phyloP scores from a whole-genome alignment of 2,888 invertebrate species.

The Antitype chi region DNA sequence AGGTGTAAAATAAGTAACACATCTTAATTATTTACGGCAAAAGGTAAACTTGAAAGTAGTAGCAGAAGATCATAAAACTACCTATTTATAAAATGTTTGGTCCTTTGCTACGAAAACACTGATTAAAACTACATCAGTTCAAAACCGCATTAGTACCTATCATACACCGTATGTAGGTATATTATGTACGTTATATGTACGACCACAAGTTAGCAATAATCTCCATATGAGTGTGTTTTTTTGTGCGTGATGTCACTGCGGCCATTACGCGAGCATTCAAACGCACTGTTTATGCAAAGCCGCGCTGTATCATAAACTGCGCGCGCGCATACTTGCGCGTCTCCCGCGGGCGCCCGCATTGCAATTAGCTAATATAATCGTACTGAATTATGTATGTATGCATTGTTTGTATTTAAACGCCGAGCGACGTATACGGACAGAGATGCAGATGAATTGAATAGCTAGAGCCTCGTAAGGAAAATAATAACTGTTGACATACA shows the following conservation, averaged over 20 bases:
- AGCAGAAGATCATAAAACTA: too few species aligned
- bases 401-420: conserved; percentile 56
- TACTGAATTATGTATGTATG: conserved; percentile 48
- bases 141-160: too few species aligned
- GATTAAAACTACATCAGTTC: not conserved
- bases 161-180: not conserved
- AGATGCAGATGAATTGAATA: conserved; percentile 34
- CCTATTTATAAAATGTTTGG: not conserved
- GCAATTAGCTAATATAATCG: conserved; percentile 52
- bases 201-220: conserved; percentile 48
- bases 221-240: conserved; percentile 45
- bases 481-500: not conserved
- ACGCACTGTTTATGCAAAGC: conserved; percentile 64
- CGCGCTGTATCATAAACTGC: conserved; percentile 34
- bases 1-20: not conserved
- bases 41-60: too few species aligned
- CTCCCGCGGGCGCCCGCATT: conserved; percentile 48
- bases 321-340: conserved; percentile 46
- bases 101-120: not conserved
- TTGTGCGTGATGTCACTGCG: conserved; percentile 47
- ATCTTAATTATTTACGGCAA: not conserved
- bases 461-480: not conserved
- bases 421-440: conserved; percentile 13
- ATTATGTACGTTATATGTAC: conserved; percentile 44
- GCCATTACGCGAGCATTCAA: conserved; percentile 55